Evolutionary conservation across 2,113 vertebrate genomes (phyloP).

Genomic region (Gallinago jamesoni): DNA sequence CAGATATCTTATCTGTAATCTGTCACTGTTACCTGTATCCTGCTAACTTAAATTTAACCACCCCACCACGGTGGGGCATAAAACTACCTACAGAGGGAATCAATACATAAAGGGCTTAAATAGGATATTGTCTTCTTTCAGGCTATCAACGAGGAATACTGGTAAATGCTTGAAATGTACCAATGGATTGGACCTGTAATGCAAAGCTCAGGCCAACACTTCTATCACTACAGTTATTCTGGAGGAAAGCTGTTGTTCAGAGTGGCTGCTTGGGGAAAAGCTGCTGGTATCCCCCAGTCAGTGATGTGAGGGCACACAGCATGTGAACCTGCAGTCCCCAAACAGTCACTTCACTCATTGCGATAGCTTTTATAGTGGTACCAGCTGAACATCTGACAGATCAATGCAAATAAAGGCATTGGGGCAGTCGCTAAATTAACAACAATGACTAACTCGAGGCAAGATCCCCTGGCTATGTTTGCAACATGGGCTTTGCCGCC

Average conservation of each 20-base stretch:
- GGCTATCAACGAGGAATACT: neutral
- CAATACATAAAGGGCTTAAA: neutral
- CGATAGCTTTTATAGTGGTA: neutral
- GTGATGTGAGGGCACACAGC: neutral
- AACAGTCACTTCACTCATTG: neutral
- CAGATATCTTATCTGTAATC: neutral
- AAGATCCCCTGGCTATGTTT: neutral
- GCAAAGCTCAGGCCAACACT: neutral
- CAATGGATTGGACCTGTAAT: no score
- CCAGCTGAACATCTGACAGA: neutral
- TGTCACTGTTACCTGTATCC: neutral
- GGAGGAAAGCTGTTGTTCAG: neutral
- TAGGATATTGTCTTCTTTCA: neutral
- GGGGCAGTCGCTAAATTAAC: neutral
- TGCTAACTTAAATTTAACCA: neutral
- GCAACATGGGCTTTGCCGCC: neutral
- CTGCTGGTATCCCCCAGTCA: neutral
- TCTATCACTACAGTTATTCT: accelerated
- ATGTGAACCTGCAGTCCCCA: neutral
- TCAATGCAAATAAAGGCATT: neutral
- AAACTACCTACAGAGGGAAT: neutral
- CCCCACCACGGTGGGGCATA: no score
- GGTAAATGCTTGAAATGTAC: neutral
- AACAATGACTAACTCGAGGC: neutral
- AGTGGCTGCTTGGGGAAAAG: neutral